Conservation (phyloP, 2,888 invertebrate species). For the Volucella inanis region DNA sequence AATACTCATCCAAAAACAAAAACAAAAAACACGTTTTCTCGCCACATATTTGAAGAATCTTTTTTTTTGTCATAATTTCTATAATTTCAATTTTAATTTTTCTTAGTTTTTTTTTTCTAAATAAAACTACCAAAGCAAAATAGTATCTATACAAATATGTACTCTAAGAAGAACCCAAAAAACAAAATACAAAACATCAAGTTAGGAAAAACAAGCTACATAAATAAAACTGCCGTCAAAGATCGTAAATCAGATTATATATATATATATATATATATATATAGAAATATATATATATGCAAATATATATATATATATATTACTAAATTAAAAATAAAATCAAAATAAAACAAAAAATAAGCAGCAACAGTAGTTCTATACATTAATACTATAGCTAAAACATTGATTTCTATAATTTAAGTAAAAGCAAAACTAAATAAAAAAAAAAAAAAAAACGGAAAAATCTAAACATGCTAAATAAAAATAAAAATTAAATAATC, state of each 20-base stretch:
- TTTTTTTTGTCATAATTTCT: neutral
- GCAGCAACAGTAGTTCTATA: constrained; percentile 71
- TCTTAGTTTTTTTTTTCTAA: constrained; percentile 16
- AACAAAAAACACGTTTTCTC: constrained; percentile 60
- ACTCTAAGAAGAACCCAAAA: constrained; percentile 28
- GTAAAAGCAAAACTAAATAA: constrained; percentile 24
- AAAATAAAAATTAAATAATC: constrained; percentile 55
- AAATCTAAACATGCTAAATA: constrained; percentile 43
- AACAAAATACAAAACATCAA: constrained; percentile 37
- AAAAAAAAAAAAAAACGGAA: constrained; percentile 18
- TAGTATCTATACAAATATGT: constrained; percentile 57
- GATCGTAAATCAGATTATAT: constrained; percentile 64
- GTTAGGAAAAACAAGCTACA: constrained; percentile 66
- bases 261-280: constrained; percentile 48
- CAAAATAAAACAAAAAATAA: constrained; percentile 47
- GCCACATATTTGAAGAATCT: constrained; percentile 37
- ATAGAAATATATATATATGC: constrained; percentile 56
- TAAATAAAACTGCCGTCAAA: constrained; percentile 74
- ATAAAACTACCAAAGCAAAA: constrained; percentile 53
- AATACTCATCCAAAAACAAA: constrained; percentile 15
- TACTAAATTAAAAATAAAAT: constrained; percentile 54
- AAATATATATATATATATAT: constrained; percentile 50
- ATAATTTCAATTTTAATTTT: constrained; percentile 6
- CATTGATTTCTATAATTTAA: constrained; percentile 71
- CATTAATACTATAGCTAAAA: constrained; percentile 71